phyloP scores from a whole-genome alignment of 2,888 invertebrate genomes.

The Malthinus flaveolus region DNA sequence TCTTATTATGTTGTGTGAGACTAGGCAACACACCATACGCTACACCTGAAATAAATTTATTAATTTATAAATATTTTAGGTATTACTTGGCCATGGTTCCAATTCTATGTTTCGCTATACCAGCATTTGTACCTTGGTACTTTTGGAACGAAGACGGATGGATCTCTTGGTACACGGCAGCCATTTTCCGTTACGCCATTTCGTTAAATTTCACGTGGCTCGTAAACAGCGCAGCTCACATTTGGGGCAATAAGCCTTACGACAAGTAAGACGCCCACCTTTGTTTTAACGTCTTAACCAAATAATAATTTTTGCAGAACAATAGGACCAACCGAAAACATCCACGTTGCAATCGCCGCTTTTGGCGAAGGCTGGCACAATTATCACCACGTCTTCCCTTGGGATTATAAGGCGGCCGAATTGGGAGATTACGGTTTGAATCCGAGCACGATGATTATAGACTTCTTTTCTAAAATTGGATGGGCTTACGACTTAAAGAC shows the following conservation, averaged over 20 bases:
- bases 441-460: slow-evolving; percentile 45
- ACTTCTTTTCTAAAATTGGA: slow-evolving; percentile 59
- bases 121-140: slow-evolving; percentile 74
- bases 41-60: background rate
- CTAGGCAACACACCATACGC: too few relatives aligned
- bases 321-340: slow-evolving; percentile 80
- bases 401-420: slow-evolving; percentile 91
- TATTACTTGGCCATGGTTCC: slow-evolving; percentile 78
- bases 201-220: slow-evolving; percentile 88
- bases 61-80: slow-evolving; percentile 55
- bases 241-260: slow-evolving; percentile 89
- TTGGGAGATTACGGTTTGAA: slow-evolving; percentile 60
- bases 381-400: slow-evolving; percentile 91
- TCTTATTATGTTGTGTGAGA: background rate
- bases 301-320: slow-evolving; percentile 59
- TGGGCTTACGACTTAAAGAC: slow-evolving; percentile 85
- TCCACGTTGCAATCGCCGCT: slow-evolving; percentile 70
- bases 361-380: slow-evolving; percentile 94
- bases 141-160: slow-evolving; percentile 76
- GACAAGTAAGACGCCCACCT: slow-evolving; percentile 78
- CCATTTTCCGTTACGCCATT: slow-evolving; percentile 75
- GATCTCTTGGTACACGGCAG: slow-evolving; percentile 75
- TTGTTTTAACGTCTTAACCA: too few relatives aligned
- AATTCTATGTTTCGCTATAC: slow-evolving; percentile 77
- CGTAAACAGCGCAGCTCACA: slow-evolving; percentile 92